A percentile compares a stretch with the other conserved stretches of the same genome.
Evolutionary conservation across 64 coral and sea anemone genomes (phyloP).

Genomic region (Catalaphyllia jardinei): DNA sequence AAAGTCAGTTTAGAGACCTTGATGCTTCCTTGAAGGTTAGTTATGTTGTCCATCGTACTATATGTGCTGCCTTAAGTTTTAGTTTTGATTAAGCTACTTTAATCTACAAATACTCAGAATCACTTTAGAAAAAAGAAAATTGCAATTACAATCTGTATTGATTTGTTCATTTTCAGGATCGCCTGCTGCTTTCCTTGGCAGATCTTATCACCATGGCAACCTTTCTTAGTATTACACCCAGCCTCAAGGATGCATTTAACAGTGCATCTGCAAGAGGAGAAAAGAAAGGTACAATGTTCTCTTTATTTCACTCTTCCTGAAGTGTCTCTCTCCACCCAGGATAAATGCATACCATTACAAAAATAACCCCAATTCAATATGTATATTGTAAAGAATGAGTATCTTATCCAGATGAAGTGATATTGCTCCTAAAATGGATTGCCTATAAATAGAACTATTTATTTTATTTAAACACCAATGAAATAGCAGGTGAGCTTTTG

Average conservation of each 20-base stretch:
- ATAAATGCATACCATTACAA: no score
- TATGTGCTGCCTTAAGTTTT: no score
- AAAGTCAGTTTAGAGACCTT: constrained; percentile 84
- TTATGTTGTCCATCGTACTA: no score
- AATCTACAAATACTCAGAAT: background rate
- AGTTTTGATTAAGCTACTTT: no score
- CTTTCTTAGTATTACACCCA: constrained; percentile 80
- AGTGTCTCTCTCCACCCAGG: background rate
- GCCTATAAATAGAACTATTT: background rate
- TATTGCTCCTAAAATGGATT: no score
- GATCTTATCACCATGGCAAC: constrained; percentile 90
- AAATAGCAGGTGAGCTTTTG: no score
- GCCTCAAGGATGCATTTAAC: constrained; percentile 67
- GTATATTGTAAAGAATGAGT: no score
- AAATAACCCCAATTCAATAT: no score
- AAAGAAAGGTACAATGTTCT: constrained; percentile 65
- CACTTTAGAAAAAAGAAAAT: background rate
- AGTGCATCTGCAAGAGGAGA: constrained; percentile 77
- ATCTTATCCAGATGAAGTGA: no score
- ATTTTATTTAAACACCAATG: background rate
- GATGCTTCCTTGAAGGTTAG: constrained; percentile 81
- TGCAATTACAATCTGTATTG: background rate
- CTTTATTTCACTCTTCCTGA: background rate
- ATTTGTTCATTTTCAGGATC: constrained; percentile 58
- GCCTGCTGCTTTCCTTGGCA: constrained; percentile 83